A percentile compares a stretch with the other conserved stretches of the same genome.
Conservation (phyloP, 92 coral and sea anemone genomes). For the Ricordea florida region DNA sequence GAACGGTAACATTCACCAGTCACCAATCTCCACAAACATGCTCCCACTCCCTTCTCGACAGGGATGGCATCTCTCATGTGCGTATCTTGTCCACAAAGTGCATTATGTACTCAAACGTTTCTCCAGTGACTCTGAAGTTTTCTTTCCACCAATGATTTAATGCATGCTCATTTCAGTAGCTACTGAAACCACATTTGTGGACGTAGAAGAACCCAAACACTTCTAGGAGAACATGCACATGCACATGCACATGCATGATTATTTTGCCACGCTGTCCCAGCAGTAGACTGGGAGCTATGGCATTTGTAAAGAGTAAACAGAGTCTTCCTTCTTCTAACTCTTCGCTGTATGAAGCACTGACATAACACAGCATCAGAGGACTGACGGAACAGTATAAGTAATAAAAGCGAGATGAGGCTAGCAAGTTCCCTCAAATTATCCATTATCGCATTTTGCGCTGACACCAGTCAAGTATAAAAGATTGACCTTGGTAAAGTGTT, state of each 20-base stretch:
- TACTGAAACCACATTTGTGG: slow-evolving; percentile 22
- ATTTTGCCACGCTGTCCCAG: neutral
- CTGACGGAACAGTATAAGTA: neutral
- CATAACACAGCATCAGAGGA: no score
- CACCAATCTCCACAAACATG: slow-evolving; percentile 26
- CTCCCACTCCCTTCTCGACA: slow-evolving; percentile 37
- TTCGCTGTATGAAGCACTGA: slow-evolving; percentile 7
- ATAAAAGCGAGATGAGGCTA: neutral
- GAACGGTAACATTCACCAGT: slow-evolving; percentile 36
- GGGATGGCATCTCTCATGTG: slow-evolving; percentile 14
- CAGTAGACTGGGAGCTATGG: slow-evolving; percentile 2
- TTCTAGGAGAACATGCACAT: slow-evolving; percentile 2
- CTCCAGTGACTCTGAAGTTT: neutral
- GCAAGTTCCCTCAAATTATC: neutral
- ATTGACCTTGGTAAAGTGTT: neutral
- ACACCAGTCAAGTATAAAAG: neutral
- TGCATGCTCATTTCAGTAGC: neutral
- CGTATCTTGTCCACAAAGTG: slow-evolving; percentile 1
- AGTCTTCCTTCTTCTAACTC: slow-evolving; percentile 2
- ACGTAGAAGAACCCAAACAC: slow-evolving; percentile 10
- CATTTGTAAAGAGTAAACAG: neutral
- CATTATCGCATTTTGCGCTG: neutral
- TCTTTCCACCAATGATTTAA: neutral
- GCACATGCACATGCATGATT: slow-evolving; percentile 6
- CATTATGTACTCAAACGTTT: neutral